Base-by-base conservation (phyloP, 2,888 invertebrate species). In the Gerris lacustris region DNA sequence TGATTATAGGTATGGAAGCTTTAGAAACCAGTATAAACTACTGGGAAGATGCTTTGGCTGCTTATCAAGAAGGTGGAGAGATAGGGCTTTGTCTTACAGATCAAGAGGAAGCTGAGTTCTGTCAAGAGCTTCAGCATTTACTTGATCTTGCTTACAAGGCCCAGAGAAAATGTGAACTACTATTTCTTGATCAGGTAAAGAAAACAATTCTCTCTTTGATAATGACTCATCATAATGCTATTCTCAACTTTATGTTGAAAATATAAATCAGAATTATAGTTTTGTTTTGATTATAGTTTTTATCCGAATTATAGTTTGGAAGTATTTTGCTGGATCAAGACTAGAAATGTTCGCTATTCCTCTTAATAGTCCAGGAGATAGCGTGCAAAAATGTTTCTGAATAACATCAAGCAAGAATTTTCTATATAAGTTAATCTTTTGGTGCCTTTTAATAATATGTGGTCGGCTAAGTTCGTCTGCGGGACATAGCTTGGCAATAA, bases 41-140 rank as follows among this genome's bases (percentile, higher is more conserved):
- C 80, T 96, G 96, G 96, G 96, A 97, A 81, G 95, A 96, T 81
- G 95, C 96, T 11, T 82, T 96, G 75, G 88, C 90, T 0, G 87
- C 91, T 63, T 93, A 93, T 79, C 82, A 86, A 18, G 84, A 86
- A 70, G 84, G 85, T 78, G 83, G 86, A 77, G 80, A 81, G 63
- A 79, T 79, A 45, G 85, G 88, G 0, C 82, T 88, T 67, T 86
- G 89, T 47, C 84, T 92, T 75, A 88, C 91, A 9, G 89, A 91
- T 43, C 92, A 92, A 79, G 93, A 94, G 80, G 94, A 94, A 79
- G 90, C 92, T 0, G 91, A 90, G 79, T 94, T 94, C 82, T 89
- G 88, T 77, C 84, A 88, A 69, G 91, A 92, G 79, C 85, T 94
- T 76, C 90, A 92, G 79, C 87, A 87, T 73, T 81, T 92, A 18